Evolutionary conservation across 2,113 vertebrate species (phyloP).

Genomic region (Gracilinanus agilis): DNA sequence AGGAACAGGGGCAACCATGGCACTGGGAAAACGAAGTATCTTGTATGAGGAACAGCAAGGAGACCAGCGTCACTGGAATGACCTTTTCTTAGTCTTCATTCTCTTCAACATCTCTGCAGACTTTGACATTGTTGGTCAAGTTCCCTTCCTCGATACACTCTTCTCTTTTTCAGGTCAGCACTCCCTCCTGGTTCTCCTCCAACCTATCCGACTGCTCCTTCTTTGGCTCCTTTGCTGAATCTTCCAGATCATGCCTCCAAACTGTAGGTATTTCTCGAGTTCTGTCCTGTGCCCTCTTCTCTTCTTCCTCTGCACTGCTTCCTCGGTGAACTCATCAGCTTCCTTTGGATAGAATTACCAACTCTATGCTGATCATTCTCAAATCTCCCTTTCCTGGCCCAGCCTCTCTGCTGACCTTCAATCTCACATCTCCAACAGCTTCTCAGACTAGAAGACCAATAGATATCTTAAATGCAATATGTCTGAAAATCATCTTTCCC

Average conservation of each 20-base stretch:
- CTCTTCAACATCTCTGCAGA: neutral
- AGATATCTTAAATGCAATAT: neutral
- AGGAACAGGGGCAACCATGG: neutral
- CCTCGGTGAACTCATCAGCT: neutral
- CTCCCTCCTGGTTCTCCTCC: neutral
- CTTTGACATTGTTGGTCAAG: neutral
- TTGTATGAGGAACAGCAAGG: neutral
- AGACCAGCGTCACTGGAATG: neutral
- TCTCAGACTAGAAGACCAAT: neutral
- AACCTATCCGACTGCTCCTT: neutral
- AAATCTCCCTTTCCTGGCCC: neutral
- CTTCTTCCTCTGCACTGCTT: neutral
- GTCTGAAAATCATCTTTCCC: neutral
- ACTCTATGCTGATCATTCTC: neutral
- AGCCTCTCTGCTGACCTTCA: neutral
- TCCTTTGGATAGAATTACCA: neutral
- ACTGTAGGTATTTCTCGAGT: neutral
- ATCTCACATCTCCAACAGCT: neutral
- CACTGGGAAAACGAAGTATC: neutral
- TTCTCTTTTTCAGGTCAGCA: neutral
- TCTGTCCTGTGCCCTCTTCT: neutral
- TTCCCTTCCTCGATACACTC: neutral
- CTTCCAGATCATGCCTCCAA: neutral
- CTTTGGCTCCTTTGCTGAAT: neutral
- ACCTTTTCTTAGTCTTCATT: neutral